These are phyloP conservation scores for Nomada flava DNA, from an alignment of 2,888 invertebrate species.

Conservation along the genomic window DNA sequence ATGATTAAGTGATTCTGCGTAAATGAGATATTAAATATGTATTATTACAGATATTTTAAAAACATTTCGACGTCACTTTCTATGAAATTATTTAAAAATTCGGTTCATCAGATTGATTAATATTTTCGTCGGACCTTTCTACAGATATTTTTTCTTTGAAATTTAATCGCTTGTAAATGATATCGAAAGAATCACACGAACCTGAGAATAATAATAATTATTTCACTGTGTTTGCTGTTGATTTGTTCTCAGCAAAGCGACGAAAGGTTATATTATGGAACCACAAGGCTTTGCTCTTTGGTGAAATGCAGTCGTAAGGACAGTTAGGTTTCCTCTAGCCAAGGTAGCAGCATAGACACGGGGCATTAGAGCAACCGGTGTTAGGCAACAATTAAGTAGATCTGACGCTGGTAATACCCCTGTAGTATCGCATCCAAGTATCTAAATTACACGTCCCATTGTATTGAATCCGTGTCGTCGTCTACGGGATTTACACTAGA, in stretches of 20 bases:
- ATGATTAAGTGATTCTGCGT: too few relatives aligned
- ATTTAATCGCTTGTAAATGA: too few relatives aligned
- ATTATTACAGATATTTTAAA: too few relatives aligned
- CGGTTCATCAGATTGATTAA: too few relatives aligned
- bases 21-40: too few relatives aligned
- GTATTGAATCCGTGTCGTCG: conserved; percentile 40
- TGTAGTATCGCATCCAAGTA: conserved; percentile 44
- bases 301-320: conserved; percentile 16
- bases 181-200: background rate
- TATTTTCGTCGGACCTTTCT: too few relatives aligned
- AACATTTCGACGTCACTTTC: too few relatives aligned
- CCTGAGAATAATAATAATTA: background rate
- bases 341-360: conserved; percentile 45
- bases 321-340: conserved; percentile 29
- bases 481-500: conserved; percentile 55
- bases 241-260: background rate
- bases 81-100: too few relatives aligned
- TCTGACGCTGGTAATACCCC: conserved; percentile 65
- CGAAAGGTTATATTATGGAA: background rate
- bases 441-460: conserved; percentile 45
- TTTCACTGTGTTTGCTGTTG: too few relatives aligned
- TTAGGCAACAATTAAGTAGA: conserved; percentile 72
- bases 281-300: conserved; percentile 1
- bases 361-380: conserved; percentile 61
- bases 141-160: too few relatives aligned